Evolutionary conservation across 2,113 vertebrate genomes (phyloP).

Genomic region (Eidolon helvum): DNA sequence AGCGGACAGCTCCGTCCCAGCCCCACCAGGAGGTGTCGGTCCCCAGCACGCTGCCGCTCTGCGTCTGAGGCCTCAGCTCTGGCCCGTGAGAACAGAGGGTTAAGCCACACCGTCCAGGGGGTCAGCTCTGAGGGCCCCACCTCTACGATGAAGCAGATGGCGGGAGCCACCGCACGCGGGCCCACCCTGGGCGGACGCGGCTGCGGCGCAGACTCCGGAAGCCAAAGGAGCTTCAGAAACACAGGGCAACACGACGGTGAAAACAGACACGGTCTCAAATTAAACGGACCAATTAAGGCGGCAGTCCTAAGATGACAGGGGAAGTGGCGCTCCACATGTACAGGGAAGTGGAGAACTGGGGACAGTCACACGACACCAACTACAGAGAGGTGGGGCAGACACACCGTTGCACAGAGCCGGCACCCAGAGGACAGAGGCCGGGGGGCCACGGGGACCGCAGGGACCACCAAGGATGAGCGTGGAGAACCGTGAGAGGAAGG

Average conservation of each 20-base stretch:
- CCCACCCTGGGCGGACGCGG: accelerated
- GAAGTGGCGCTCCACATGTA: accelerated
- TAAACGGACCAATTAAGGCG: accelerated
- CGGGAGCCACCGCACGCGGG: not conserved
- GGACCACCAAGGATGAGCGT: accelerated
- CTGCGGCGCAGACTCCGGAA: not conserved
- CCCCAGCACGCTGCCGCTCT: accelerated
- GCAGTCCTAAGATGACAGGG: not conserved
- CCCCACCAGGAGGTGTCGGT: accelerated
- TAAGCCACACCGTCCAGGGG: accelerated
- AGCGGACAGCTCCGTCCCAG: accelerated
- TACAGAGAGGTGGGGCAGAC: not conserved
- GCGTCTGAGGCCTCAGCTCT: not conserved
- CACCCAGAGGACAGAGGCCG: no score
- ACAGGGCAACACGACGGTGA: accelerated
- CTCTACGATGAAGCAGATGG: accelerated
- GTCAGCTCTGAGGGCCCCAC: accelerated
- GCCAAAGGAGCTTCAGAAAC: not conserved
- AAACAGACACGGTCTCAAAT: accelerated
- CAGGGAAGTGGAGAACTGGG: accelerated
- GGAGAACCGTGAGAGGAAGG: not conserved
- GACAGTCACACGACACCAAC: not conserved
- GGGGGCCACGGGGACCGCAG: not conserved
- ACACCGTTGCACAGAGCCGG: not conserved
- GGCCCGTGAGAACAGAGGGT: not conserved